These are phyloP conservation scores for Ooceraea biroi DNA, from an alignment of 1,140 invertebrate species.

Conservation along the genomic window DNA sequence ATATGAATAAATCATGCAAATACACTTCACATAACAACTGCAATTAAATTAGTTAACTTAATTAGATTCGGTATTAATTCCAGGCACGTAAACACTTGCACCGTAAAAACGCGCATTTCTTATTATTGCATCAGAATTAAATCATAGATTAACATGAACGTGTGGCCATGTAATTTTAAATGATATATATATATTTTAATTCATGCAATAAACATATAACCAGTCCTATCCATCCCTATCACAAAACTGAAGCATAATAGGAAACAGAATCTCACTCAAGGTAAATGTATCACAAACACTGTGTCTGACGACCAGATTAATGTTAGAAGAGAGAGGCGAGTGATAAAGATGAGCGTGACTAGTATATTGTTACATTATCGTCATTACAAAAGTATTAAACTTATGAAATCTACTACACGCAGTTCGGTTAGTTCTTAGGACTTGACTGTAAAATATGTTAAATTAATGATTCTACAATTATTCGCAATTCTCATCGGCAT, in stretches of 20 bases:
- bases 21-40: conserved; percentile 8
- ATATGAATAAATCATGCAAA: conserved; percentile 22
- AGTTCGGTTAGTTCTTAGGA: conserved; percentile 51
- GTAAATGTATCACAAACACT: conserved; percentile 58
- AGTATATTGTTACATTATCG: conserved; percentile 66
- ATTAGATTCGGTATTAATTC: conserved; percentile 40
- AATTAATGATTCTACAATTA: conserved; percentile 46
- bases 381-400: conserved; percentile 69
- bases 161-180: conserved; percentile 15
- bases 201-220: conserved; percentile 55
- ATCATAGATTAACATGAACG: conserved; percentile 16
- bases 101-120: conserved; percentile 33
- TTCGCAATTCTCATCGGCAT: conserved; percentile 45
- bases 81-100: neutral
- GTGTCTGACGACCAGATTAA: conserved; percentile 62
- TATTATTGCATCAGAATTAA: conserved; percentile 13
- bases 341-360: conserved; percentile 66
- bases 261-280: conserved; percentile 62
- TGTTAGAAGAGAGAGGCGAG: conserved; percentile 54
- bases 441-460: conserved; percentile 46
- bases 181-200: conserved; percentile 53
- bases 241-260: conserved; percentile 63
- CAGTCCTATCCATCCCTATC: conserved; percentile 62
- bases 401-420: conserved; percentile 59
- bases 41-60: conserved; percentile 19